phyloP scores from a whole-genome alignment of 1,140 invertebrate genomes.

The Sweltsa coloradensis region DNA sequence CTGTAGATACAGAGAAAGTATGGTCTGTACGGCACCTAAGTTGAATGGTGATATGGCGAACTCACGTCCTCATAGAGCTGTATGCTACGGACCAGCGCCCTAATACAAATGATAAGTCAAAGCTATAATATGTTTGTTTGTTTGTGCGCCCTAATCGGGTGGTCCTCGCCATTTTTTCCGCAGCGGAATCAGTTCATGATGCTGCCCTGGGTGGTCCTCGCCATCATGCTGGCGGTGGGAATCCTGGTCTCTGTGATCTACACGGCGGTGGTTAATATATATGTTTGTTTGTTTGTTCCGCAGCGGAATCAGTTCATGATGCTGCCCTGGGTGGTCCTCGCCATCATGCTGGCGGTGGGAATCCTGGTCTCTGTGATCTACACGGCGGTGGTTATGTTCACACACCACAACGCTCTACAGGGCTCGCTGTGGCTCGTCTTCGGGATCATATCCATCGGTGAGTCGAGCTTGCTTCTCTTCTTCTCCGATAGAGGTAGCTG shows the following conservation, averaged over 20 bases:
- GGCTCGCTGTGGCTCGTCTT: conserved; percentile 46
- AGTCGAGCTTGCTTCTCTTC: too few species aligned
- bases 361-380: conserved; percentile 61
- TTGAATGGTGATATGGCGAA: too few species aligned
- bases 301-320: conserved; percentile 66
- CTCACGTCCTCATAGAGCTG: too few species aligned
- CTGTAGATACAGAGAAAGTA: too few species aligned
- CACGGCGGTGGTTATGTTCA: conserved; percentile 55
- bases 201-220: conserved; percentile 68
- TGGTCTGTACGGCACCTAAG: too few species aligned
- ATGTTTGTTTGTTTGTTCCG: too few species aligned
- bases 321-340: conserved; percentile 68
- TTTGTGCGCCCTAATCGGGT: too few species aligned
- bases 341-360: conserved; percentile 59
- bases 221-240: conserved; percentile 59
- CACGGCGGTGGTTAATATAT: conserved; percentile 56
- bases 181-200: conserved; percentile 66
- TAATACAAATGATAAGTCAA: too few species aligned
- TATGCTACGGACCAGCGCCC: too few species aligned
- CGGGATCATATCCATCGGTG: conserved; percentile 46
- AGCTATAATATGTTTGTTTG: too few species aligned
- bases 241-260: conserved; percentile 61
- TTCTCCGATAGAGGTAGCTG: too few species aligned
- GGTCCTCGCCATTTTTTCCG: too few species aligned
- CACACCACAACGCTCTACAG: conserved; percentile 38